These are phyloP conservation scores for Grantiella picta DNA, from an alignment of 2,113 vertebrate genomes.

Conservation along the genomic window DNA sequence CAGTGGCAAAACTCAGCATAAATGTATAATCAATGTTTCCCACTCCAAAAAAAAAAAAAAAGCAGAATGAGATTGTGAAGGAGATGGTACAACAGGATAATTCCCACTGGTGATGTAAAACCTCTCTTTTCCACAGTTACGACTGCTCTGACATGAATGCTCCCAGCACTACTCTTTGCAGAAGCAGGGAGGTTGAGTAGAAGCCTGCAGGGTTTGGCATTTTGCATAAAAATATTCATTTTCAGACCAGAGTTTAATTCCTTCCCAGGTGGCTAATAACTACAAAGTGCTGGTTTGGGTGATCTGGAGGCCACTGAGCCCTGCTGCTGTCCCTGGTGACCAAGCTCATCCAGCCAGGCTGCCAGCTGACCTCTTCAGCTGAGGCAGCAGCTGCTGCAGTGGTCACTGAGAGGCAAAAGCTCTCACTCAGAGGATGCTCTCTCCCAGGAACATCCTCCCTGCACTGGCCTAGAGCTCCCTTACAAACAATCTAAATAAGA, in stretches of 20 bases:
- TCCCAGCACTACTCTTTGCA: not conserved
- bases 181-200: not conserved
- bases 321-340: not conserved
- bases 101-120: slow-evolving; percentile 9
- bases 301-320: not conserved
- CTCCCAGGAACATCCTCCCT: not conserved
- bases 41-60: not conserved
- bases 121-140: not conserved
- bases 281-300: not conserved
- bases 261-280: not conserved
- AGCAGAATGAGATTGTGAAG: not conserved
- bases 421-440: not conserved
- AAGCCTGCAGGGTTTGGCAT: not conserved
- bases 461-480: not conserved
- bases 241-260: not conserved
- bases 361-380: not conserved
- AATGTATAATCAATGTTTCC: slow-evolving; percentile 11
- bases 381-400: not conserved
- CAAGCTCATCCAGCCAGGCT: not conserved
- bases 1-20: not conserved
- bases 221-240: not conserved
- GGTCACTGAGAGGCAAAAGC: not conserved
- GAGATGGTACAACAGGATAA: not conserved
- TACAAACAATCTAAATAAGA: not conserved
- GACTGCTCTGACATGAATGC: not conserved